Percentiles rank a stretch among this genome's conserved stretches.
Evolutionary conservation across 2,888 invertebrate species (phyloP).

Genomic region (Drosophila nigricruria): DNA sequence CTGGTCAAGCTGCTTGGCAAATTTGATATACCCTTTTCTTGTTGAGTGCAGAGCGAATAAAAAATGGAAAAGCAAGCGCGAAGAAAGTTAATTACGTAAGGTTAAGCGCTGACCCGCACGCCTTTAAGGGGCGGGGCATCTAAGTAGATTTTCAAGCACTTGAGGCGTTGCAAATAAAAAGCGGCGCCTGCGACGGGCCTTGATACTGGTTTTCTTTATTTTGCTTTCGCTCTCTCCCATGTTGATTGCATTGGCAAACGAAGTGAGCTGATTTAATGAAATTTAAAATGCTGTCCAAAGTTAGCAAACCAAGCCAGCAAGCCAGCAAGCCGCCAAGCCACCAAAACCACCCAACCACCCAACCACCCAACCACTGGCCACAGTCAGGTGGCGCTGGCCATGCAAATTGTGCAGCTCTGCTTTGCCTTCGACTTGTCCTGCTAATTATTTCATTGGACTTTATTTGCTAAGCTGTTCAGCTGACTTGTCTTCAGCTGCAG

Average conservation of each 20-base stretch:
- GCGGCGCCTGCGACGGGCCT: slow-evolving; percentile 47
- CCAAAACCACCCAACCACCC: not conserved
- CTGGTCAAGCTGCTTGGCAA: too few species aligned
- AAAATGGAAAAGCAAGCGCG: slow-evolving; percentile 26
- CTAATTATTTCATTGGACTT: slow-evolving; percentile 72
- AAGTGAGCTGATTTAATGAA: slow-evolving; percentile 80
- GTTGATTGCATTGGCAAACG: slow-evolving; percentile 80
- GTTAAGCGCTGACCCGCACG: slow-evolving; percentile 52
- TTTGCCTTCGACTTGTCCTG: slow-evolving; percentile 33
- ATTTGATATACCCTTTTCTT: not conserved
- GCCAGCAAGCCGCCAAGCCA: not conserved
- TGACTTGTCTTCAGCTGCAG: slow-evolving; percentile 37
- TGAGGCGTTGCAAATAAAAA: slow-evolving; percentile 74
- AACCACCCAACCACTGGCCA: slow-evolving; percentile 8
- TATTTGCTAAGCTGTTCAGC: slow-evolving; percentile 63
- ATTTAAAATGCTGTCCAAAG: slow-evolving; percentile 71
- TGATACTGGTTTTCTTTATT: slow-evolving; percentile 35
- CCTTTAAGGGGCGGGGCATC: slow-evolving; percentile 16
- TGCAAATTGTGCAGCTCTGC: slow-evolving; percentile 59
- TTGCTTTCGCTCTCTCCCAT: slow-evolving; percentile 39
- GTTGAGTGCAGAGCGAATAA: not conserved
- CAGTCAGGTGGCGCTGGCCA: slow-evolving; percentile 36
- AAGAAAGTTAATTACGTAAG: slow-evolving; percentile 75
- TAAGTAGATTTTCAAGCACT: slow-evolving; percentile 74
- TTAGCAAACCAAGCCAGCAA: slow-evolving; percentile 27